phyloP scores from a whole-genome alignment of 2,888 invertebrate species.

The Thyatira batis region DNA sequence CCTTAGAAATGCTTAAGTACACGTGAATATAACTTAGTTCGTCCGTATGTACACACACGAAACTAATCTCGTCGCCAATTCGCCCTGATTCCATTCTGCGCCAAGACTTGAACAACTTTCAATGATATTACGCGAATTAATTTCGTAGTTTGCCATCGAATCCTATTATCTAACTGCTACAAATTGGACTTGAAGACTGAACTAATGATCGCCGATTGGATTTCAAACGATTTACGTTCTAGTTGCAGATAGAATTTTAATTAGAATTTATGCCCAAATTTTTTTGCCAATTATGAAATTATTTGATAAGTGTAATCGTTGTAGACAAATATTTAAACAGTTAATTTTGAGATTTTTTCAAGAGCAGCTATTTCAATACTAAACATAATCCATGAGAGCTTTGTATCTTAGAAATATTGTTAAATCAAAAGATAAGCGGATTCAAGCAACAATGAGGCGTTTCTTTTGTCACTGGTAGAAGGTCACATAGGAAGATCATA shows the following conservation, averaged over 20 bases:
- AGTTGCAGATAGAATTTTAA: too few relatives aligned
- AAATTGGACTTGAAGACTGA: conserved; percentile 37
- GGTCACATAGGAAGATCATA: too few relatives aligned
- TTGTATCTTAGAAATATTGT: too few relatives aligned
- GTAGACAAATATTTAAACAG: too few relatives aligned
- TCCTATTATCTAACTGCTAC: conserved; percentile 44
- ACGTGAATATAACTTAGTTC: background rate
- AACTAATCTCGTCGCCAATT: conserved; percentile 3
- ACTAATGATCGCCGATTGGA: conserved; percentile 19
- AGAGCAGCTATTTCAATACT: too few relatives aligned
- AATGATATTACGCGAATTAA: conserved; percentile 47
- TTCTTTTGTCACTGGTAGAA: too few relatives aligned
- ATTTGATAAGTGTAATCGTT: too few relatives aligned
- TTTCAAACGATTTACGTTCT: background rate
- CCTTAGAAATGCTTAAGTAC: conserved; percentile 1
- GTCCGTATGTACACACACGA: background rate
- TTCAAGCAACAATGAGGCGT: too few relatives aligned
- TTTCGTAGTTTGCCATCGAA: conserved; percentile 44
- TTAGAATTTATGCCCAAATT: conserved; percentile 8
- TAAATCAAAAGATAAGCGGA: too few relatives aligned
- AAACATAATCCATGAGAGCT: too few relatives aligned
- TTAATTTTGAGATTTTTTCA: too few relatives aligned
- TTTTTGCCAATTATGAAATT: conserved; percentile 22
- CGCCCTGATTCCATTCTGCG: conserved; percentile 32
- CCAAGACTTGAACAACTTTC: conserved; percentile 36